Evolutionary conservation across 2,797 vertebrate species (phyloP), one percentile per base, ranked within the genome.

Genomic region (Echiichthys vipera): DNA sequence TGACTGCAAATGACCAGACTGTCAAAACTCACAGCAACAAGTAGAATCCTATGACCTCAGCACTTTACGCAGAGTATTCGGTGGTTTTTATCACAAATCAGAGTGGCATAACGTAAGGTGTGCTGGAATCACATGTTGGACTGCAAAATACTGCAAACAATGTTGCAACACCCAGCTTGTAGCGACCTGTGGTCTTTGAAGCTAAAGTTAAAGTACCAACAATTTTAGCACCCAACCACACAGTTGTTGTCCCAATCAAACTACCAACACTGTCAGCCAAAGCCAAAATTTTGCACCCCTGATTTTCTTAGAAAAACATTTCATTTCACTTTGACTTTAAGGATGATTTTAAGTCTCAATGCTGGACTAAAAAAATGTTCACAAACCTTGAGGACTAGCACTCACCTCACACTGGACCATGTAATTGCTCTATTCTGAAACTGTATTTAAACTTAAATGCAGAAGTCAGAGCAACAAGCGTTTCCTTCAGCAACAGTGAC

Each of bases 391-490:
- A 39, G 13, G 13, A 40, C 15, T 8, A 25, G 22, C 25, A 40
- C 37, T 69, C 20, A 22, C 34, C 47, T 65, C 47, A 42, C 20
- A 22, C 15, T 50, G 69, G 30, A 77, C 32, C 14, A 51, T 36
- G 47, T 22, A 54, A 53, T 50, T 63, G 45, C 45, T 62, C 12
- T 32, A 22, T 36, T 43, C 7, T 18, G 37, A 65, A 55, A 74
- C 62, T 61, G 63, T 25, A 56, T 71, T 70, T n/a, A 63, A 75
- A 54, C 5, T 42, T 36, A 25, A 78, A 64, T 8, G 30, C 55
- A 76, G 50, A 78, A 53, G 66, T 75, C 61, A 45, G 3, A 43
- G 70, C 71, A 74, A 69, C 71, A 55, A 56, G 47, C 45, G 55
- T 74, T 71, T 67, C 65, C 47, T 62, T 64, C 15, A 36, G 51